Percentiles rank a stretch among this genome's conserved stretches.
phyloP scores from a whole-genome alignment of 1,140 invertebrate genomes.

The Zaprionus africanus region DNA sequence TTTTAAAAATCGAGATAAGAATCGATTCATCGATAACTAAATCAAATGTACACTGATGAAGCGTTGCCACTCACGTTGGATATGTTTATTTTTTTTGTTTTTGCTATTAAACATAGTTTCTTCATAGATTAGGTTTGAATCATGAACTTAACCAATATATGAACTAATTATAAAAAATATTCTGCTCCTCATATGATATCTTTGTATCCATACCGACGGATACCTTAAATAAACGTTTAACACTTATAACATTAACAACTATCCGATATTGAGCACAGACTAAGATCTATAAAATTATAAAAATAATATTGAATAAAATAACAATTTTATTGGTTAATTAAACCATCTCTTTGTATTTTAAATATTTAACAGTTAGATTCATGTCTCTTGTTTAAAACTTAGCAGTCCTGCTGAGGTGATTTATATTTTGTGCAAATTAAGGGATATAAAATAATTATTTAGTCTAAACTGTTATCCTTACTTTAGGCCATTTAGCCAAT shows the following conservation, averaged over 20 bases:
- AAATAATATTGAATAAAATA: not conserved
- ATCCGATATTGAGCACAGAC: no score
- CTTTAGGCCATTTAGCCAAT: no score
- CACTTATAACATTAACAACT: no score
- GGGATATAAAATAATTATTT: no score
- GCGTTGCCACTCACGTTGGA: not conserved
- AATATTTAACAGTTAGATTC: not conserved
- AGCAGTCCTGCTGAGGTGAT: no score
- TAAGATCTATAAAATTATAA: no score
- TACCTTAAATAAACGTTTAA: no score
- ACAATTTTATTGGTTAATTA: no score
- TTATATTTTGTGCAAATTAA: not conserved
- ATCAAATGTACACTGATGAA: not conserved
- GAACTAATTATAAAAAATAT: not conserved
- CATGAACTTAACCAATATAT: not conserved
- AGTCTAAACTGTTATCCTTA: no score
- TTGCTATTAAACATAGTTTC: not conserved
- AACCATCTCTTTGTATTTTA: not conserved
- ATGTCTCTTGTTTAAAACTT: not conserved
- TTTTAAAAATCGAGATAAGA: not conserved
- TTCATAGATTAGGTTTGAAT: no score
- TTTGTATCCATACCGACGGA: not conserved
- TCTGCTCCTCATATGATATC: not conserved
- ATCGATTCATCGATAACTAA: slow-evolving; percentile 28
- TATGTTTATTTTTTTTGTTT: not conserved